Evolutionary conservation across 2,888 invertebrate genomes (phyloP), one percentile per base, ranked within the genome.

Genomic region (Anarsia innoxiella): DNA sequence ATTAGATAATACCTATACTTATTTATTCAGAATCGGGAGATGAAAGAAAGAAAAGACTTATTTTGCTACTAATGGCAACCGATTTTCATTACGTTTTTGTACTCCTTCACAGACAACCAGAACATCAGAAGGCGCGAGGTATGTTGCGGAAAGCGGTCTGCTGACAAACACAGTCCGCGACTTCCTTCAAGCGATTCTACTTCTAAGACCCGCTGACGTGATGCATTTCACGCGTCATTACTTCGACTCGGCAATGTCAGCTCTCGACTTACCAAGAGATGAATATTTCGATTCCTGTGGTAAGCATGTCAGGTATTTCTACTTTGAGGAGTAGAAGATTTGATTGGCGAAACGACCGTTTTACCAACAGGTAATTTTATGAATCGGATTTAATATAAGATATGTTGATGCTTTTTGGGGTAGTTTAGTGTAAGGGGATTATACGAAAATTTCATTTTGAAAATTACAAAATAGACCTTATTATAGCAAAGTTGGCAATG

Each of bases 131-230:
- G 84, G 86, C 36, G 86, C 76, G 31, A 80, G 87, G n/a, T 90
- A 89, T 62, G 59, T 88, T 35, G 64, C 70, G 1, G 88, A 88
- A 49, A 88, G 86, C 46, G 87, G 87, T 0, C 86, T 87, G 43
- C 65, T 90, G 23, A 83, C 87, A 14, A 71, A 80, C 16, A 65
- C 88, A 10, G 71, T 90, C 8, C 77, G 85, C 0, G 90, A 91
- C 59, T 91, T 89, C 48, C 73, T 88, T 9, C 87, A 88, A 53
- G 76, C 86, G 0, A 66, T 90, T 36, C 68, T 90, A 23, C 56
- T 88, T 23, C 66, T 90, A 51, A 87, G 87, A 43, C 87, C 88
- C 0, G 68, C 78, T n/a, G 86, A 88, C 36, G 80, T 87, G 1
- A 42, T 88, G 3, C 77, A 86, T 36, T 89, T 88, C 58, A 88